phyloP scores from a whole-genome alignment of 2,113 vertebrate species.

The Anas platyrhynchos region DNA sequence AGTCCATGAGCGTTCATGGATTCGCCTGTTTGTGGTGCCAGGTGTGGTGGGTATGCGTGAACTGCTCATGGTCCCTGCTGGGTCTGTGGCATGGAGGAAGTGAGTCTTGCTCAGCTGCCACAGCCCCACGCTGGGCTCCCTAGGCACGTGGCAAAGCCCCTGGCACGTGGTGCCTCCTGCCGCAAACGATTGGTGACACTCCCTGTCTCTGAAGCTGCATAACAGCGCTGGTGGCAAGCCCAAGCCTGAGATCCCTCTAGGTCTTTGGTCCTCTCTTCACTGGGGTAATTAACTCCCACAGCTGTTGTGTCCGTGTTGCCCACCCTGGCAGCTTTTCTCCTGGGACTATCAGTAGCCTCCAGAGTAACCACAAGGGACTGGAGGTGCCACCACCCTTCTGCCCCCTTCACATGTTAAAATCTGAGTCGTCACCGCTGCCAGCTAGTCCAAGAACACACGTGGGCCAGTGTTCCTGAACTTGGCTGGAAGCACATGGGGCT shows the following conservation, averaged over 20 bases:
- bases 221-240: fast-evolving
- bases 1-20: fast-evolving
- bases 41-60: fast-evolving
- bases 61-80: fast-evolving
- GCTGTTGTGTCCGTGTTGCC: fast-evolving
- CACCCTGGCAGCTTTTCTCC: not conserved
- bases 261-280: not conserved
- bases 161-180: not conserved
- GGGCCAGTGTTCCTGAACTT: not conserved
- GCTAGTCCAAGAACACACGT: fast-evolving
- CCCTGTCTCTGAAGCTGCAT: not conserved
- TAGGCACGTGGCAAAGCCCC: fast-evolving
- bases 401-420: not conserved
- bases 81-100: not conserved
- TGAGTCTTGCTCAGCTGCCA: fast-evolving
- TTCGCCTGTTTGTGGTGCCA: too few relatives aligned
- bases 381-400: not conserved
- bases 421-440: fast-evolving
- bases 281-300: fast-evolving
- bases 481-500: not conserved
- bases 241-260: fast-evolving
- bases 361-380: not conserved
- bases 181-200: not conserved
- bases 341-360: not conserved
- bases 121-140: not conserved